Evolutionary conservation across 2,113 vertebrate genomes (phyloP).

Genomic region (Romanogobio albipinnatus): DNA sequence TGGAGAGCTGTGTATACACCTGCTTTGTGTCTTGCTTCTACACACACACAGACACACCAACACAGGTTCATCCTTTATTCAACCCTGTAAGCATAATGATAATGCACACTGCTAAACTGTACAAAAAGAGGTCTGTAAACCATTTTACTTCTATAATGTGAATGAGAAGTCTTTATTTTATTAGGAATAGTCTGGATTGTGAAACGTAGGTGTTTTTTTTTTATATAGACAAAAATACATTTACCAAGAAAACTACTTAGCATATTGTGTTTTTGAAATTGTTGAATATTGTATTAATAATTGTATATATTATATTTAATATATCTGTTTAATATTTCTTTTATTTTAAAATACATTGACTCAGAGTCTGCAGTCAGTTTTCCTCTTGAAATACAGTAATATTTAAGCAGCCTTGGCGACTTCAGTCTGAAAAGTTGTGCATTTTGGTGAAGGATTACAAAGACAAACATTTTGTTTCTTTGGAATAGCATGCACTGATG

Average conservation of each 20-base stretch:
- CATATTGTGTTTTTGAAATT: background rate
- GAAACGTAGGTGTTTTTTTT: background rate
- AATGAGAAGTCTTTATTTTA: background rate
- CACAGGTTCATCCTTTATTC: constrained; percentile 44
- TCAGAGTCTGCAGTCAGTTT: too few relatives aligned
- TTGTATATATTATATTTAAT: too few relatives aligned
- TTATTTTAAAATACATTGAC: background rate
- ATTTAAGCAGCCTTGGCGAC: background rate
- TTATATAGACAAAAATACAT: too few relatives aligned
- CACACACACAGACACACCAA: background rate
- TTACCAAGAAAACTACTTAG: background rate
- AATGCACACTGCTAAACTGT: constrained; percentile 20
- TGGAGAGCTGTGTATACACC: constrained; percentile 49
- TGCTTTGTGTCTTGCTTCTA: constrained; percentile 45
- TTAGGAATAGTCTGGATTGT: background rate
- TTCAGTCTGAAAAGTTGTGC: background rate
- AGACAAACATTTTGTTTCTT: background rate
- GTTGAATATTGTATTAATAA: too few relatives aligned
- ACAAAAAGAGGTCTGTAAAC: constrained; percentile 10
- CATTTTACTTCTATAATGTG: background rate
- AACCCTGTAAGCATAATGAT: constrained; percentile 39
- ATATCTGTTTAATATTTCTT: too few relatives aligned
- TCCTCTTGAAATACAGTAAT: too few relatives aligned
- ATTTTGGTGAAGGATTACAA: background rate
- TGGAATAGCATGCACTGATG: background rate